phyloP scores from a whole-genome alignment of 2,113 vertebrate genomes.

The Phocoena phocoena region DNA sequence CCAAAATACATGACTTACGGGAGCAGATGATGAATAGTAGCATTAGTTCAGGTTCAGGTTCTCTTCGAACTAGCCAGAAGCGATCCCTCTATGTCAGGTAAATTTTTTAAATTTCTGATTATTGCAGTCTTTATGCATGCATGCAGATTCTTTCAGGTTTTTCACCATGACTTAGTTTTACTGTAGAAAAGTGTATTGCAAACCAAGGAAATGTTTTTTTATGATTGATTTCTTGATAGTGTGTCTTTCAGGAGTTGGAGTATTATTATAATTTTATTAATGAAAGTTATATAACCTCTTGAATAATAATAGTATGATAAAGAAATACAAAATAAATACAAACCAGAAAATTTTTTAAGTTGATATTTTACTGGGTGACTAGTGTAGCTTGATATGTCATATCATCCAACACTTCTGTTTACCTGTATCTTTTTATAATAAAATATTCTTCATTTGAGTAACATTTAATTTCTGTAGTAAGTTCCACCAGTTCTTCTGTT shows the following conservation, averaged over 20 bases:
- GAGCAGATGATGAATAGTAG: slow-evolving; percentile 99
- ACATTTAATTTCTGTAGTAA: background rate
- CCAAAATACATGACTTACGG: slow-evolving; percentile 97
- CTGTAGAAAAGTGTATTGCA: slow-evolving; percentile 21
- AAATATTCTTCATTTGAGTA: slow-evolving; percentile 7
- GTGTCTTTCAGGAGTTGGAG: slow-evolving; percentile 21
- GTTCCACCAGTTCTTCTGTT: background rate
- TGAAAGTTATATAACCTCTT: background rate
- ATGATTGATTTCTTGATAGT: slow-evolving; percentile 15
- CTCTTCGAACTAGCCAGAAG: slow-evolving; percentile 95
- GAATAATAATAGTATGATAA: slow-evolving; percentile 34
- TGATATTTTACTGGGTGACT: background rate
- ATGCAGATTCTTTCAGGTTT: background rate
- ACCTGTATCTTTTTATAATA: background rate
- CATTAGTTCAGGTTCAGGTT: slow-evolving; percentile 97
- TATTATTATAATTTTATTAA: slow-evolving; percentile 44
- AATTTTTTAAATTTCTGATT: slow-evolving; percentile 58
- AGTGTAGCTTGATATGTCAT: background rate
- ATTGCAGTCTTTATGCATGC: background rate
- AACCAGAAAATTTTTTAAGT: background rate
- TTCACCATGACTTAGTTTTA: slow-evolving; percentile 33
- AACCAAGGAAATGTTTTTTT: slow-evolving; percentile 26
- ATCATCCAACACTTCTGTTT: background rate
- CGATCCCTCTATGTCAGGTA: slow-evolving; percentile 97
- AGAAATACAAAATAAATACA: background rate